Evolutionary conservation across 2,888 invertebrate species (phyloP).

Genomic region (Hypolimnas misippus): DNA sequence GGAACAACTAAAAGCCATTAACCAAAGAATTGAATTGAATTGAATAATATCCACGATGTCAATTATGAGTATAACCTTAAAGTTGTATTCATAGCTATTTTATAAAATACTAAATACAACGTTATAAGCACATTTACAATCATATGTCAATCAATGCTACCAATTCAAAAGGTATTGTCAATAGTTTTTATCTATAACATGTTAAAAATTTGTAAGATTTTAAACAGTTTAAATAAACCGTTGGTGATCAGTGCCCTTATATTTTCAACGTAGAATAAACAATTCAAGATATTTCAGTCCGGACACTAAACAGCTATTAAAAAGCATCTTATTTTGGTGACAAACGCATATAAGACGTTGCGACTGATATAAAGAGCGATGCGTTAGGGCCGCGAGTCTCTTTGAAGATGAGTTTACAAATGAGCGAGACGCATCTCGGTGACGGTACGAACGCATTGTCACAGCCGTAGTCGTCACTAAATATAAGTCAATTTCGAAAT

Average conservation of each 20-base stretch:
- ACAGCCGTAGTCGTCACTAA: constrained; percentile 57
- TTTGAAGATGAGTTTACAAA: constrained; percentile 79
- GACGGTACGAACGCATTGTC: constrained; percentile 69
- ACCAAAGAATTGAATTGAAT: too few relatives aligned
- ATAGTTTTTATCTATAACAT: too few relatives aligned
- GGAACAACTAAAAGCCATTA: too few relatives aligned
- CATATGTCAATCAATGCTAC: too few relatives aligned
- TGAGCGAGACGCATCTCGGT: constrained; percentile 58
- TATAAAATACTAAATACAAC: too few relatives aligned
- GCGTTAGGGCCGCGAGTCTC: constrained; percentile 59
- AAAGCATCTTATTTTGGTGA: constrained; percentile 61
- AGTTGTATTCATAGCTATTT: too few relatives aligned
- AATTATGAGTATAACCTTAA: too few relatives aligned
- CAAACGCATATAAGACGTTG: constrained; percentile 57
- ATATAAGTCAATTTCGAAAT: constrained; percentile 27
- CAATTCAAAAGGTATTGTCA: too few relatives aligned
- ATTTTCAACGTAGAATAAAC: constrained; percentile 12
- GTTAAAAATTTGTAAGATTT: not conserved
- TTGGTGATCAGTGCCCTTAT: not conserved
- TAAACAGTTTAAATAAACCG: not conserved
- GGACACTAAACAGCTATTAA: constrained; percentile 53
- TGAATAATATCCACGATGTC: too few relatives aligned
- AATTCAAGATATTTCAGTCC: constrained; percentile 35
- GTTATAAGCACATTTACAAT: too few relatives aligned
- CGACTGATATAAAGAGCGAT: constrained; percentile 62